Percentiles rank a stretch among this genome's conserved stretches.
phyloP scores from a whole-genome alignment of 1,140 invertebrate species.

The Frieseomelitta varia region DNA sequence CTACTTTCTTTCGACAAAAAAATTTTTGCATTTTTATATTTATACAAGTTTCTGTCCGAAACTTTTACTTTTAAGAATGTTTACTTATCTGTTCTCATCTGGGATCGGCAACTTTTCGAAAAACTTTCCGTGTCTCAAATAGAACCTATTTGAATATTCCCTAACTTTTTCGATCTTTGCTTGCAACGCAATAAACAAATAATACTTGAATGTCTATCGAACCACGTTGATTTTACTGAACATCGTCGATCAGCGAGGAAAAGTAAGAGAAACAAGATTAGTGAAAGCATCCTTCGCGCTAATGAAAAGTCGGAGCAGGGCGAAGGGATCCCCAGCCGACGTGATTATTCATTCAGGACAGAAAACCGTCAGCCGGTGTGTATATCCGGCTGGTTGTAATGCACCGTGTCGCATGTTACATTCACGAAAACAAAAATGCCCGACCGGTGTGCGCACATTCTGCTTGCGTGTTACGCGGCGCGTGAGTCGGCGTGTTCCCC shows the following conservation, averaged over 20 bases:
- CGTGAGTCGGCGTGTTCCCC: constrained; percentile 19
- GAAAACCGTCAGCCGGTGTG: constrained; percentile 56
- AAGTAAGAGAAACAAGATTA: neutral
- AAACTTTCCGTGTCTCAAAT: too few relatives aligned
- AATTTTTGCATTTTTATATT: too few relatives aligned
- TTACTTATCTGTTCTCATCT: too few relatives aligned
- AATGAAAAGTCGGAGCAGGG: neutral
- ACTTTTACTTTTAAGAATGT: too few relatives aligned
- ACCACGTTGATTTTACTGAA: neutral
- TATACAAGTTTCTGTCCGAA: too few relatives aligned
- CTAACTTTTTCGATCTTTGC: too few relatives aligned
- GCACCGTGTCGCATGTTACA: constrained; percentile 58
- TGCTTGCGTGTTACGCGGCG: constrained; percentile 47
- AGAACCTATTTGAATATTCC: too few relatives aligned
- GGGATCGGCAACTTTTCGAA: too few relatives aligned
- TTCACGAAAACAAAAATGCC: constrained; percentile 60
- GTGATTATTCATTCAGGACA: constrained; percentile 69
- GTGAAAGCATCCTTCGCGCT: neutral
- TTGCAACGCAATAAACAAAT: neutral
- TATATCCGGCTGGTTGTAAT: constrained; percentile 66
- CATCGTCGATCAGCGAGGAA: neutral
- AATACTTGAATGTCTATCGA: too few relatives aligned
- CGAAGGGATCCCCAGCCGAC: constrained; percentile 16
- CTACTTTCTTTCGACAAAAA: too few relatives aligned
- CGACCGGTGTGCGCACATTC: constrained; percentile 51